These are phyloP conservation scores for Notamacropus eugenii DNA, from an alignment of 2,797 vertebrate species.

Conservation along the genomic window DNA sequence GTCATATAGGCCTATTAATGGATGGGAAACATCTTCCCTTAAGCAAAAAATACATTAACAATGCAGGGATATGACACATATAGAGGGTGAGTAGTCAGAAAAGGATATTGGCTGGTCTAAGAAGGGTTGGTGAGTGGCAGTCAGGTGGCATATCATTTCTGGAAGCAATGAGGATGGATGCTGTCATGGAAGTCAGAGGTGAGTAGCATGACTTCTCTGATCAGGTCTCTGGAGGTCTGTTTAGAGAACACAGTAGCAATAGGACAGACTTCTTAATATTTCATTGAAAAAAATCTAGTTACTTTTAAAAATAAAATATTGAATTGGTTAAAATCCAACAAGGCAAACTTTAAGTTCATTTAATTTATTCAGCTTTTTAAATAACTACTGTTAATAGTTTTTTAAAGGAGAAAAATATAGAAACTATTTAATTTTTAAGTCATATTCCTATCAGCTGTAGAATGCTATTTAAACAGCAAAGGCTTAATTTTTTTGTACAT, in stretches of 20 bases:
- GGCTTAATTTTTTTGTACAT: slow-evolving; percentile 77
- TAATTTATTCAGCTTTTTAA: slow-evolving; percentile 54
- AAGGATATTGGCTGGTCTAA: neutral
- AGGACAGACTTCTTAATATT: neutral
- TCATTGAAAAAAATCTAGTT: neutral
- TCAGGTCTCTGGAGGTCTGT: neutral
- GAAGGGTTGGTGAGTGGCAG: neutral
- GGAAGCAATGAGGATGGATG: neutral
- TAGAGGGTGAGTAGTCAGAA: neutral
- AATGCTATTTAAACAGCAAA: slow-evolving; percentile 77
- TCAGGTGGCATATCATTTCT: neutral
- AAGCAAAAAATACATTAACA: too few species aligned
- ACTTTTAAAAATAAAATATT: neutral
- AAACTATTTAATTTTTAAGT: slow-evolving; percentile 72
- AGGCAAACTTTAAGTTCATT: slow-evolving; percentile 13
- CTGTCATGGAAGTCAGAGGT: neutral
- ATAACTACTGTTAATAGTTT: slow-evolving; percentile 65
- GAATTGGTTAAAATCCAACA: neutral
- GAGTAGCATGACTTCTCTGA: neutral
- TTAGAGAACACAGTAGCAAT: neutral
- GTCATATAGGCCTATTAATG: too few species aligned
- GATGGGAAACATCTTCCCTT: too few species aligned
- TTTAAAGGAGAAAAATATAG: slow-evolving; percentile 70
- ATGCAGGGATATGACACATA: neutral
- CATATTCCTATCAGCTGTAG: slow-evolving; percentile 75